These are phyloP conservation scores for Clarias macrocephalus DNA, from an alignment of 2,113 vertebrate genomes.

Conservation along the genomic window DNA sequence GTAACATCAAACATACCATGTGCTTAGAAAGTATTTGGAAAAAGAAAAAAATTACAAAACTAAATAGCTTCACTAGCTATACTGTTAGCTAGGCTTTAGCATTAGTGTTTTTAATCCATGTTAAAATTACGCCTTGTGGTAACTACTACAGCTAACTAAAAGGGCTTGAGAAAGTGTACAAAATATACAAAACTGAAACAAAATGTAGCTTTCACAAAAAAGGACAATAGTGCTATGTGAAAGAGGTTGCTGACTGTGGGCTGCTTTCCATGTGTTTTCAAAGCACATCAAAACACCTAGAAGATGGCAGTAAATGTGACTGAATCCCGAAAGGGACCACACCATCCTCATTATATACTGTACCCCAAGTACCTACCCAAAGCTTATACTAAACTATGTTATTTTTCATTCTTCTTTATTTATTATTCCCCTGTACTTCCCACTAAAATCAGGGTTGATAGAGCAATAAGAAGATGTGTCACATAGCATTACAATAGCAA, in stretches of 20 bases:
- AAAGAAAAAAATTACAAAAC: neutral
- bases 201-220: neutral
- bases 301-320: neutral
- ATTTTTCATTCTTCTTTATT: neutral
- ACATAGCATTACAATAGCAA: constrained; percentile 5
- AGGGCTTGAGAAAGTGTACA: too few relatives aligned
- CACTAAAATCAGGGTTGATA: neutral
- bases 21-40: neutral
- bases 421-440: neutral
- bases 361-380: neutral
- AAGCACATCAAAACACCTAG: neutral
- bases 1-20: neutral
- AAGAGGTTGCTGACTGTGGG: neutral
- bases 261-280: neutral
- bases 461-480: neutral
- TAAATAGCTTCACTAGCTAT: neutral
- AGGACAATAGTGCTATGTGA: neutral
- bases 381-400: too few relatives aligned
- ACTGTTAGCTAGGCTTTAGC: neutral
- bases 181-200: too few relatives aligned
- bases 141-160: neutral
- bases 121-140: neutral
- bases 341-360: neutral
- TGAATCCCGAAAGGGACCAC: neutral
- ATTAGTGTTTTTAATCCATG: neutral